Percentiles rank a stretch among this genome's conserved stretches.
Conservation (phyloP, 2,797 vertebrate species). For the Anolis apletophallus region DNA sequence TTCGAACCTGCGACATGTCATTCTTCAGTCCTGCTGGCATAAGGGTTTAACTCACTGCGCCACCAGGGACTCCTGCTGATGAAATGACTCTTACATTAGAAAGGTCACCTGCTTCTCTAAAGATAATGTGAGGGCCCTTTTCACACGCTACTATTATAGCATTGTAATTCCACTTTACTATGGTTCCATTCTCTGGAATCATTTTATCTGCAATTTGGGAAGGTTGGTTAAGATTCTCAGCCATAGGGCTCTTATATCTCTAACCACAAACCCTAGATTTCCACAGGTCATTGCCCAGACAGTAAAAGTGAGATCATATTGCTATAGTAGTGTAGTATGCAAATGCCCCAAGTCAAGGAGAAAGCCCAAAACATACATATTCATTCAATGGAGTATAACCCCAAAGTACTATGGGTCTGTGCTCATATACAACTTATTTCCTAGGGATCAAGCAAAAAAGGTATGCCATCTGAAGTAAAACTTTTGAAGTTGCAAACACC, state of each 20-base stretch:
- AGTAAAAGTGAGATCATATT: too few species aligned
- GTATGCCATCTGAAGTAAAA: slow-evolving; percentile 22
- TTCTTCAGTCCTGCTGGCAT: too few species aligned
- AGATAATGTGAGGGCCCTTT: not conserved
- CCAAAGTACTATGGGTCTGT: not conserved
- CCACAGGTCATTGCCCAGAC: too few species aligned
- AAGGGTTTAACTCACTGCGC: too few species aligned
- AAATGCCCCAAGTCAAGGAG: too few species aligned
- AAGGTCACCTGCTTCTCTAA: not conserved
- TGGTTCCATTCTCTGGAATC: not conserved
- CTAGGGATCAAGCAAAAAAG: not conserved
- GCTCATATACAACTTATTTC: not conserved
- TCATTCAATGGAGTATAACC: not conserved
- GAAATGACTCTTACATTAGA: not conserved
- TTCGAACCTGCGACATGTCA: too few species aligned
- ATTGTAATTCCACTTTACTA: not conserved
- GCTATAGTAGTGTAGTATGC: too few species aligned
- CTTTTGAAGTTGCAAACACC: not conserved
- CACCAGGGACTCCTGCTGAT: too few species aligned
- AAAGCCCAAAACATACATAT: not conserved
- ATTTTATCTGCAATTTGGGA: not conserved
- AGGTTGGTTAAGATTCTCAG: not conserved
- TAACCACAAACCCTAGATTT: too few species aligned
- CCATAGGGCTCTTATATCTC: too few species aligned
- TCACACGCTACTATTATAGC: not conserved